Base-by-base conservation (phyloP, 2,888 invertebrate genomes). In the Pterobdella sp. region DNA sequence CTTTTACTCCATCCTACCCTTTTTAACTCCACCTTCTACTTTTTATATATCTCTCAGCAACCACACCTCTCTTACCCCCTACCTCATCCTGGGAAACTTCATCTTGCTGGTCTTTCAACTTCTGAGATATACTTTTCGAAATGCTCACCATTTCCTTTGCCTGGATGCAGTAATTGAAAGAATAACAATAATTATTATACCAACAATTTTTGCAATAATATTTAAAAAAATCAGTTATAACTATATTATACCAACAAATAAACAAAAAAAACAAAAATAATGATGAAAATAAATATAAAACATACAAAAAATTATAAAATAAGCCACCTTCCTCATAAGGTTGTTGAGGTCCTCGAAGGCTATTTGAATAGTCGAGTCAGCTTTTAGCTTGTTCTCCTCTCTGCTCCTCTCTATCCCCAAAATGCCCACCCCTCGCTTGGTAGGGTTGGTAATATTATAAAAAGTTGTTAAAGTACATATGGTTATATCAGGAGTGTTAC, bases 91-190 rank as follows among this genome's bases (percentile, higher is more conserved):
- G 94, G 1, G 93, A 93, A 77, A 96, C 92, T 80, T 93, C 92
- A 63, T 94, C 95, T 86, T 94, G 92, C 81, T 91, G 91, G 79
- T 94, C 93, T 88, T 90, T 89, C 79, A 98, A 93, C 87, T 93
- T 95, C 68, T 88, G 88, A 36, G 96, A 93, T 80, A 98, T 96
- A 77, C 88, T 90, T 82, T 92, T 92, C 0, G 96, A 93, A 77
- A 98, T 86, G 0, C 87, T 85, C 64, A 98, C 97, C 98, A 98
- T 98, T 78, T 97, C 95, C 83, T 94, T 92, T 0, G 97, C 97
- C 82, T 84, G 76, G 14, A 78, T 75, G 29, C 18, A 36, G 10
- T 67, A 34, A 32, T 10, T 64, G 29, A 10, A 64, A 10, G 29
- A n/a, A 64, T 64, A 26, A n/a, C 14, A n/a, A 64, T 18, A 18